A percentile compares a stretch with the other conserved stretches of the same genome.
These are phyloP conservation scores for Ardeotis arabs DNA, from an alignment of 2,113 vertebrate species.

Conservation along the genomic window DNA sequence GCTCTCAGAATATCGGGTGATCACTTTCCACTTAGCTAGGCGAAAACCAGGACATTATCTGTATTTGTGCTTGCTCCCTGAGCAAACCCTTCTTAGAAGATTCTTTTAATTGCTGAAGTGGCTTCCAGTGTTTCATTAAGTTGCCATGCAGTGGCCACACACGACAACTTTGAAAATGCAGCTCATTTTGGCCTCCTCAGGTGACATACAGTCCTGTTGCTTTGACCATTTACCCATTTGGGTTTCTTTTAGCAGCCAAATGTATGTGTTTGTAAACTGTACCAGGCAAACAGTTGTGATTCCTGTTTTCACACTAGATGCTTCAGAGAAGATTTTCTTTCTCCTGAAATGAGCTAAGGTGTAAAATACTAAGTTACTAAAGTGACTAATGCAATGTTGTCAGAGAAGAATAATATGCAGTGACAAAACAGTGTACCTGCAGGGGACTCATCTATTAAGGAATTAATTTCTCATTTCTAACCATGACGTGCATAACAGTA, in stretches of 20 bases:
- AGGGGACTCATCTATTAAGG: constrained; percentile 56
- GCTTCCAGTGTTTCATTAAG: not conserved
- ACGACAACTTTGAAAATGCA: not conserved
- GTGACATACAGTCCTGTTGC: not conserved
- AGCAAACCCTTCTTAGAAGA: not conserved
- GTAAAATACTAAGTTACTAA: constrained; percentile 54
- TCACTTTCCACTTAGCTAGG: not conserved
- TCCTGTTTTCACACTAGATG: not conserved
- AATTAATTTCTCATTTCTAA: constrained; percentile 60
- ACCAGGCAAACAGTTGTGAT: not conserved
- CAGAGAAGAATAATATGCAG: constrained; percentile 42
- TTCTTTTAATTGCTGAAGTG: not conserved
- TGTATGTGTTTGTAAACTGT: not conserved
- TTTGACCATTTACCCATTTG: not conserved
- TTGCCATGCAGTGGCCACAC: not conserved
- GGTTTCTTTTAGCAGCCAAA: not conserved
- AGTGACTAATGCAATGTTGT: constrained; percentile 59
- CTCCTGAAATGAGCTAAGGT: constrained; percentile 37
- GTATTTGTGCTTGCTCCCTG: not conserved
- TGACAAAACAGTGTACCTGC: constrained; percentile 2
- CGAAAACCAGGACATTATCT: not conserved
- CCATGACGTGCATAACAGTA: constrained; percentile 48
- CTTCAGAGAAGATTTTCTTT: constrained; percentile 36
- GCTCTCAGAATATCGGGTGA: not conserved
- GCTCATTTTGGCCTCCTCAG: not conserved